Base-by-base conservation (phyloP, 2,888 invertebrate species). In the Philereme transversata region DNA sequence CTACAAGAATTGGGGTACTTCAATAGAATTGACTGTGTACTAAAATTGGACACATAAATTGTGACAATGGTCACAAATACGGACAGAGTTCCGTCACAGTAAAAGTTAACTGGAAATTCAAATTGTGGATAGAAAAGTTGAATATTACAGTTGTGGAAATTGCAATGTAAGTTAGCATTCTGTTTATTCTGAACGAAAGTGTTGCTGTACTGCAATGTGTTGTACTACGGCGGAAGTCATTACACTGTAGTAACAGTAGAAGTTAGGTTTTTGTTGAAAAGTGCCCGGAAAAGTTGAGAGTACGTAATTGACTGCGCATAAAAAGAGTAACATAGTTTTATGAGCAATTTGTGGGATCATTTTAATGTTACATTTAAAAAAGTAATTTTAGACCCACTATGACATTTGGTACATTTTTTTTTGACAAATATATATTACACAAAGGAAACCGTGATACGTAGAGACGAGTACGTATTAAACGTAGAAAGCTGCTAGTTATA, bases 171-270 rank as follows among this genome's bases (percentile, higher is more conserved):
- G 49, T 38, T 49, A 7, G 10, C 47, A 46, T 46, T 46, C 46
- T 33, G 47, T 47, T 47, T 10, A 35, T 9, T 47, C 34, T 47
- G 34, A n/a, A 9, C 47, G 46, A 49, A 50, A 35, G 51, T 10
- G 56, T 57, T 57, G 53, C 53, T 9, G 4, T 35, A 34, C 51
- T 57, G 56, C 22, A 49, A 38, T 56, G 41, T 11, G 7, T 5
- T 54, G 54, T 62, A 62, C 52, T 47, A 11, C 47, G 57, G 44
- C 54, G 54, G 57, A 58, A 57, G 54, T 58, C 47, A 45, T 58
- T 57, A 54, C 51, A 22, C 22, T 22, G 36, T 35, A 5, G 36
- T 4, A 7, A 40, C 40, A 2, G 54, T 55, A 47, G 38, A 36
- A 41, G 51, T 44, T 44, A 22, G 47, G 34, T 50, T 44, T 22